These are phyloP conservation scores for Channallabes apus DNA, from an alignment of 2,797 vertebrate species.

Conservation along the genomic window DNA sequence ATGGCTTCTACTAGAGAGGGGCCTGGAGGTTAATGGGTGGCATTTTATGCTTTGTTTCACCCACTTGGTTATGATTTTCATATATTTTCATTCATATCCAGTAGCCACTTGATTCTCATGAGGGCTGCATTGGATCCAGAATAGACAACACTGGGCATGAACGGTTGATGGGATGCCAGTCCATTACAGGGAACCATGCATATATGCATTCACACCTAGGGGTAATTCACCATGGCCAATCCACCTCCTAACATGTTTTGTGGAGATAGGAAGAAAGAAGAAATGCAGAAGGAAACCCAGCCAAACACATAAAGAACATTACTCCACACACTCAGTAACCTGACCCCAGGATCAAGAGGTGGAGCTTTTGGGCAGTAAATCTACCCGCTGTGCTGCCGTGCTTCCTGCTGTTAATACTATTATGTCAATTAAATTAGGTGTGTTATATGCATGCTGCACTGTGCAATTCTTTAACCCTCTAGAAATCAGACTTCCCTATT, in stretches of 20 bases:
- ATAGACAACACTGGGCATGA: background rate
- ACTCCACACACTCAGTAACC: background rate
- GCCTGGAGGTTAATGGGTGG: constrained; percentile 9
- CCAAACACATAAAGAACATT: background rate
- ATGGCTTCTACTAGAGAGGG: constrained; percentile 36
- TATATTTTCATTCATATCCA: background rate
- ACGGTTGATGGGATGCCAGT: background rate
- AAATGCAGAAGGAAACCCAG: background rate
- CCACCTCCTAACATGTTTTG: background rate
- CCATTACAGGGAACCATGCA: background rate
- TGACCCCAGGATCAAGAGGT: background rate
- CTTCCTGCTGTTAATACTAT: constrained; percentile 18
- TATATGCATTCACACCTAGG: background rate
- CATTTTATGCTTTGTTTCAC: constrained; percentile 16
- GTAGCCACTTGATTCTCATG: background rate
- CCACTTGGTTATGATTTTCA: constrained; percentile 15
- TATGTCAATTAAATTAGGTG: constrained; percentile 6
- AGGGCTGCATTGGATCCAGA: constrained; percentile 4
- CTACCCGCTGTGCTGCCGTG: background rate
- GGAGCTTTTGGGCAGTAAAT: background rate
- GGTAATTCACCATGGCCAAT: background rate
- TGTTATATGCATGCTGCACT: background rate
- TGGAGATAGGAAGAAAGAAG: background rate
- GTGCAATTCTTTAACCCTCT: background rate
- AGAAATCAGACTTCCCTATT: background rate